phyloP scores from a whole-genome alignment of 1,140 invertebrate genomes.

The Caenorhabditis inopinata region DNA sequence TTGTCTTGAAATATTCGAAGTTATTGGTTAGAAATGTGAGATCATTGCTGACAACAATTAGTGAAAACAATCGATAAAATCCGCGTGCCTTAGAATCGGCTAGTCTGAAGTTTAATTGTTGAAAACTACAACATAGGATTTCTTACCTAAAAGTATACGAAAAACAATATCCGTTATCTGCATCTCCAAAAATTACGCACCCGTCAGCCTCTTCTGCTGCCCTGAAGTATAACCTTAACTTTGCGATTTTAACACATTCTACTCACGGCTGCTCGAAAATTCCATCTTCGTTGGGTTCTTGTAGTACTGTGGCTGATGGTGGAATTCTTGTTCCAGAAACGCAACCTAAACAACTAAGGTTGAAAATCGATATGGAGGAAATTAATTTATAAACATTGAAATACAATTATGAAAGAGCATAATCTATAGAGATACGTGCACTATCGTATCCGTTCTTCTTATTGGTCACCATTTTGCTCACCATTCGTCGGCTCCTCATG shows the following conservation, averaged over 20 bases:
- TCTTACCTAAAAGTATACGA: constrained; percentile 40
- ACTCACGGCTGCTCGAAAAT: constrained; percentile 14
- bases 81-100: constrained; percentile 31
- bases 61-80: constrained; percentile 22
- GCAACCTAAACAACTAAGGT: too few species aligned
- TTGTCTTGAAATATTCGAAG: constrained; percentile 15
- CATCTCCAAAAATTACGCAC: constrained; percentile 40
- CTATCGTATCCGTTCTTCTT: too few species aligned
- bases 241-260: neutral
- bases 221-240: neutral
- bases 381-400: too few species aligned
- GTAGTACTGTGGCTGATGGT: neutral
- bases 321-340: constrained; percentile 18
- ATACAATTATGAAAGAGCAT: too few species aligned
- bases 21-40: constrained; percentile 26
- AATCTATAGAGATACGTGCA: too few species aligned
- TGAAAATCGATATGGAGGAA: too few species aligned
- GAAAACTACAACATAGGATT: neutral
- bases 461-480: too few species aligned
- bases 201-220: constrained; percentile 25
- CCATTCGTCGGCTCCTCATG: neutral
- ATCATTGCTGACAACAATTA: constrained; percentile 32
- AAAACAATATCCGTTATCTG: constrained; percentile 34
- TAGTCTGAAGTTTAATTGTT: neutral
- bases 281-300: constrained; percentile 5